Conservation (phyloP, 64 coral and sea anemone species). For the Trachythela sp. region DNA sequence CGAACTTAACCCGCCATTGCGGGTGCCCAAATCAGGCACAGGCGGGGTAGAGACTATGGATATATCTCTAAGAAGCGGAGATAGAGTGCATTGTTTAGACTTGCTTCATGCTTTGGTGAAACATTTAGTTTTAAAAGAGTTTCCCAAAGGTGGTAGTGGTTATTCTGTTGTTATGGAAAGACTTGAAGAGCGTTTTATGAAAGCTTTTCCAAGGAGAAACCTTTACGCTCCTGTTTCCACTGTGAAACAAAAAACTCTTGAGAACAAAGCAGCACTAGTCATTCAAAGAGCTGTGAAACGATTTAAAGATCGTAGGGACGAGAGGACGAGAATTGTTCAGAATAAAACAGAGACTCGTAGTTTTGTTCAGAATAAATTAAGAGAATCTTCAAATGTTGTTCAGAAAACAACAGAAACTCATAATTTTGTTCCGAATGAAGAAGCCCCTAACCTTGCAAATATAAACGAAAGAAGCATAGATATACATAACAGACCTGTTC, state of each 20-base stretch:
- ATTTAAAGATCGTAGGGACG: neutral
- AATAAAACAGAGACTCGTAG: no score
- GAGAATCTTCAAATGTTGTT: no score
- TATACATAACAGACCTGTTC: no score
- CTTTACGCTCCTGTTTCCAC: neutral
- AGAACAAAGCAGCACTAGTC: neutral
- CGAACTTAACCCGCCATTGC: conserved; percentile 68
- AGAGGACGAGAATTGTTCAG: no score
- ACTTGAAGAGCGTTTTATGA: neutral
- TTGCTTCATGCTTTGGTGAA: conserved; percentile 92
- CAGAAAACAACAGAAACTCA: no score
- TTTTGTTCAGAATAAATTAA: no score
- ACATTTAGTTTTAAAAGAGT: neutral
- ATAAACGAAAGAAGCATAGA: no score
- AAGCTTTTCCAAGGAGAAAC: conserved; percentile 1
- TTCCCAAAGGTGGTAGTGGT: neutral
- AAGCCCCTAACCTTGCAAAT: no score
- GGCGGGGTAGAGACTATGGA: conserved; percentile 72
- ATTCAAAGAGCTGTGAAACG: conserved; percentile 1
- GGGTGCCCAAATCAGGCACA: conserved; percentile 70
- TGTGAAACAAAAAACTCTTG: neutral
- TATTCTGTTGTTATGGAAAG: neutral
- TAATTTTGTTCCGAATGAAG: no score
- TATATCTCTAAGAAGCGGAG: conserved; percentile 78
- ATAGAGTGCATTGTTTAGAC: conserved; percentile 87